Percentiles rank a stretch among this genome's conserved stretches.
phyloP scores from a whole-genome alignment of 2,113 vertebrate genomes.

The Todiramphus saurophagus region DNA sequence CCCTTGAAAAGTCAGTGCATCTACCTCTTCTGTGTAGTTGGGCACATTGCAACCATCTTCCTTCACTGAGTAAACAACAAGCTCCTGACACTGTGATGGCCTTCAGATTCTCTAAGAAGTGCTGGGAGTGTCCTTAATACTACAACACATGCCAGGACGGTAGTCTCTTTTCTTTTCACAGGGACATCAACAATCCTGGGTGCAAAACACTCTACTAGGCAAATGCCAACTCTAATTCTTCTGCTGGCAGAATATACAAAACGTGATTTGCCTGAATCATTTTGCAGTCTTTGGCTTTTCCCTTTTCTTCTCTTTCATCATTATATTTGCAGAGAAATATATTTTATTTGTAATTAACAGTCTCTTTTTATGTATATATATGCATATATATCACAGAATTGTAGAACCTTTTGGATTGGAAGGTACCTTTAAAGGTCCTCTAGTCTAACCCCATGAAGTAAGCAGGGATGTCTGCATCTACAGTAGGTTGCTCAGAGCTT shows the following conservation, averaged over 20 bases:
- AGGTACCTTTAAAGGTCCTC: too few relatives aligned
- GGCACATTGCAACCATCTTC: not conserved
- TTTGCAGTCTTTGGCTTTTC: accelerated
- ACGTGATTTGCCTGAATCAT: accelerated
- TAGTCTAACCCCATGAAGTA: too few relatives aligned
- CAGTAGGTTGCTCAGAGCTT: too few relatives aligned
- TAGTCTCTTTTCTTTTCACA: not conserved
- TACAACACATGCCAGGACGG: not conserved
- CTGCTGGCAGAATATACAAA: not conserved
- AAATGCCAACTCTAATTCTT: not conserved
- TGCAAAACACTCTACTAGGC: not conserved
- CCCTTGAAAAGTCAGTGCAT: not conserved
- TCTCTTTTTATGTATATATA: not conserved
- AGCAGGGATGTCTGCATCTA: too few relatives aligned
- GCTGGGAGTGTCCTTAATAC: not conserved
- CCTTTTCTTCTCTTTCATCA: not conserved
- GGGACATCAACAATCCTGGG: not conserved
- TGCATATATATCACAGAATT: too few relatives aligned
- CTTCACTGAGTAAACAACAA: not conserved
- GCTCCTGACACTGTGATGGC: not conserved
- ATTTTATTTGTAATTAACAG: not conserved
- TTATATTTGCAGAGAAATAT: not conserved
- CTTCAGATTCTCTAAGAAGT: not conserved
- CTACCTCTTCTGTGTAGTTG: not conserved
- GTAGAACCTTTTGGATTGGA: too few relatives aligned